A percentile compares a stretch with the other conserved stretches of the same genome.
Conservation (phyloP, 1,140 invertebrate genomes). For the Antheraea mylitta region DNA sequence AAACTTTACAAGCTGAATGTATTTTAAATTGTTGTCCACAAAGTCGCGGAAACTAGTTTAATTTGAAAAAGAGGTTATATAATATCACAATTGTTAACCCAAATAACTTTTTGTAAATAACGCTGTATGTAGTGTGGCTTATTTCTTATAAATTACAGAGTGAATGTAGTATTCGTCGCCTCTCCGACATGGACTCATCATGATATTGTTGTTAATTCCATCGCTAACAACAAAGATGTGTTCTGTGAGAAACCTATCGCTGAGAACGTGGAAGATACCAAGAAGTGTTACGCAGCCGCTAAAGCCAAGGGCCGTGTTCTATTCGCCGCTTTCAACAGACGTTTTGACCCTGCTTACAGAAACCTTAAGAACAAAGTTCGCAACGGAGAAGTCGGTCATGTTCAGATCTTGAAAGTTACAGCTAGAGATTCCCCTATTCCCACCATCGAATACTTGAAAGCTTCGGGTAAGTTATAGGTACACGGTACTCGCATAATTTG, state of each 20-base stretch:
- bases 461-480: slow-evolving; percentile 78
- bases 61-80: no score
- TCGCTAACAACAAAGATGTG: slow-evolving; percentile 82
- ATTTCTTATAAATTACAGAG: not conserved
- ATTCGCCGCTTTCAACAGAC: slow-evolving; percentile 84
- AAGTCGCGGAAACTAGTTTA: no score
- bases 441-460: slow-evolving; percentile 79
- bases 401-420: slow-evolving; percentile 82
- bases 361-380: slow-evolving; percentile 75
- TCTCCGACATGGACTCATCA: slow-evolving; percentile 83
- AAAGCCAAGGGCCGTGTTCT: slow-evolving; percentile 78
- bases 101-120: no score
- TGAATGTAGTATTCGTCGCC: slow-evolving; percentile 61
- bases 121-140: not conserved
- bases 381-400: slow-evolving; percentile 81
- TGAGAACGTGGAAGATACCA: slow-evolving; percentile 74
- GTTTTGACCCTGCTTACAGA: slow-evolving; percentile 84
- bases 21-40: no score
- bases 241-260: slow-evolving; percentile 83
- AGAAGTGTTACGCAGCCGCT: slow-evolving; percentile 81
- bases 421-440: slow-evolving; percentile 83
- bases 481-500: not conserved
- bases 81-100: no score
- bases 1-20: no score
- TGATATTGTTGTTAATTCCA: slow-evolving; percentile 78